Evolutionary conservation across 2,113 vertebrate species (phyloP), one percentile per base, ranked within the genome.

Genomic region (Sapayoa aenigma): DNA sequence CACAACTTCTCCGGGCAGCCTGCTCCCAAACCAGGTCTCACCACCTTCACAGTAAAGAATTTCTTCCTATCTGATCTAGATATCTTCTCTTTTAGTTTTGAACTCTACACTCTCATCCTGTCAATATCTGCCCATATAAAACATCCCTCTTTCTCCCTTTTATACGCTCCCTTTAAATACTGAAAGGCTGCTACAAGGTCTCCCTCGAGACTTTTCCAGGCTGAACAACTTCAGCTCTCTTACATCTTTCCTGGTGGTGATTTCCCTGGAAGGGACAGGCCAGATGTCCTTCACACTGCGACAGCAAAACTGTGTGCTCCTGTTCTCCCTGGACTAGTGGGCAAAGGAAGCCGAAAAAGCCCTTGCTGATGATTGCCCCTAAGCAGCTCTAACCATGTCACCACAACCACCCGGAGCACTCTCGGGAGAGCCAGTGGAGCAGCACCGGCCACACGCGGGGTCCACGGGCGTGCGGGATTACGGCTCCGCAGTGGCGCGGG

Each of bases 381-480:
- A 8, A 24, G 27, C 6, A 1, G 16, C 1, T 10, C 24, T 0
- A 14, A 11, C 6, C 19, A 1, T 0, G 1, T 15, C 11, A 8
- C 20, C 67, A 17, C 33, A 9, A 5, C 12, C 27, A 4, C 18
- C 11, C 1, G 0, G 58, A 47, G 15, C 56, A 5, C 2, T 28
- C 0, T 1, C 3, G 5, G 56, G 11, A 56, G 30, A 25, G 37
- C 6, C 33, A n/a, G 60, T 0, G 3, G 72, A 37, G 35, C 66
- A 11, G 42, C 42, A 16, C 17, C 1, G 5, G n/a, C 7, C 14
- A 6, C 53, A 42, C 8, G 15, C 50, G 24, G 23, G 11, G 17
- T 35, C 39, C 31, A 6, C 5, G 11, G 17, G 5, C 0, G 37
- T 33, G 63, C 6, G 0, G 56, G 33, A 41, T 30, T 19, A 28